A percentile compares a stretch with the other conserved stretches of the same genome.
phyloP scores from a whole-genome alignment of 1,140 invertebrate genomes.

The Tribolium castaneum region DNA sequence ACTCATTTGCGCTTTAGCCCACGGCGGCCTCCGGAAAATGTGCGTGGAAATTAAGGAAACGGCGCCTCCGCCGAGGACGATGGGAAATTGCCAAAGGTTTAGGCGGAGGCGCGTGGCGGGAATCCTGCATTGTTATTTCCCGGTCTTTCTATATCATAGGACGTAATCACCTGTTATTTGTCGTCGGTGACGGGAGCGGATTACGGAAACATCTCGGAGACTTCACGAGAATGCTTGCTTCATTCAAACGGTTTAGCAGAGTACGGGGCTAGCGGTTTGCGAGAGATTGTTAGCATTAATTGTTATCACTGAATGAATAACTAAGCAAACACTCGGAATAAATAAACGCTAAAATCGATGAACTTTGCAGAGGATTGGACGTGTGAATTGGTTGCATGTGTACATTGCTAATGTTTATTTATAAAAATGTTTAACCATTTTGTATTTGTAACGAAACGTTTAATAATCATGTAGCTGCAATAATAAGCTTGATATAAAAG shows the following conservation, averaged over 20 bases:
- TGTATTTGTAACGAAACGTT: background rate
- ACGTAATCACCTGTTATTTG: constrained; percentile 21
- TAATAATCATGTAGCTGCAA: background rate
- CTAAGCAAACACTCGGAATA: background rate
- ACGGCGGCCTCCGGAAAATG: background rate
- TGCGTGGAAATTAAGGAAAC: constrained; percentile 12
- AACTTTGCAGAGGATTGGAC: background rate
- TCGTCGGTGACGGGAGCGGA: constrained; percentile 3
- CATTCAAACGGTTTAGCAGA: background rate
- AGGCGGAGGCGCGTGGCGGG: background rate
- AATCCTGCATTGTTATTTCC: constrained; percentile 15
- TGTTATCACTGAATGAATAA: background rate
- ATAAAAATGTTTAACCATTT: background rate
- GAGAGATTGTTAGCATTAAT: background rate
- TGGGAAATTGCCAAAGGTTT: background rate
- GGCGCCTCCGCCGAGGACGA: background rate
- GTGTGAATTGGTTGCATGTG: background rate
- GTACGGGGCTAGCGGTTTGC: background rate
- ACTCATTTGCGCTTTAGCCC: constrained; percentile 8
- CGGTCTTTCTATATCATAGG: constrained; percentile 13
- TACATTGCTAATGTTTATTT: background rate
- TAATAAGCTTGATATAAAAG: background rate
- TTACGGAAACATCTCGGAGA: constrained; percentile 2
- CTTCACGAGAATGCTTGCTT: too few relatives aligned
- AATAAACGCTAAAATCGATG: background rate